A percentile compares a stretch with the other conserved stretches of the same genome.
phyloP scores from a whole-genome alignment of 2,113 vertebrate species.

The Muscicapa adusta region DNA sequence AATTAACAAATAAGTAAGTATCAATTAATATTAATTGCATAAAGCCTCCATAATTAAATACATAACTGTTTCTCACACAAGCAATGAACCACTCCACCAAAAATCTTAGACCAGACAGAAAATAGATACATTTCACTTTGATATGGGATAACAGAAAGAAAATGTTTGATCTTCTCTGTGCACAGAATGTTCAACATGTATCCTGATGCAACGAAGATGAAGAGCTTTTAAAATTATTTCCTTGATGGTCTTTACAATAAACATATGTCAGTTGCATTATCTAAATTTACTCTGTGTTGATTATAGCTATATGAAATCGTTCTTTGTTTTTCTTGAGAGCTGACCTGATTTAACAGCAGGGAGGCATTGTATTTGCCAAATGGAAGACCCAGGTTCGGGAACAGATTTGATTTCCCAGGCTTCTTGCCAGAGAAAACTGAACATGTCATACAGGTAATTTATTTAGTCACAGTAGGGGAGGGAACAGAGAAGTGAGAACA shows the following conservation, averaged over 20 bases:
- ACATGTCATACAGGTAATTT: conserved; percentile 67
- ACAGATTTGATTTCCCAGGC: conserved; percentile 67
- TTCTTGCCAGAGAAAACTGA: conserved; percentile 60
- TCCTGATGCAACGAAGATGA: neutral
- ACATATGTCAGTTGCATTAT: conserved; percentile 36
- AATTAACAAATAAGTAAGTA: neutral
- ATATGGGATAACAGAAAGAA: neutral
- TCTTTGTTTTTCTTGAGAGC: conserved; percentile 43
- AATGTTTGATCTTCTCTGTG: neutral
- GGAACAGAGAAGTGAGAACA: conserved; percentile 40
- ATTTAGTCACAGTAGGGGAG: conserved; percentile 62
- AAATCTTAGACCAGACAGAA: neutral
- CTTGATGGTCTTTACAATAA: conserved; percentile 49
- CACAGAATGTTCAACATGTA: neutral
- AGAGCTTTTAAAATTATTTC: conserved; percentile 40
- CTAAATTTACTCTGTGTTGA: conserved; percentile 59
- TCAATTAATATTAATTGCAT: neutral
- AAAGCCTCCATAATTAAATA: neutral
- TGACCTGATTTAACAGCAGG: conserved; percentile 62
- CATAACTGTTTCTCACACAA: neutral
- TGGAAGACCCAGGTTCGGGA: conserved; percentile 32
- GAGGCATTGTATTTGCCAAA: conserved; percentile 52
- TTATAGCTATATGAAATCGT: conserved; percentile 48
- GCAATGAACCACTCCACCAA: neutral
- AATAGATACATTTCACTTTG: neutral